A percentile compares a stretch with the other conserved stretches of the same genome.
phyloP scores from a whole-genome alignment of 2,113 vertebrate species.

The Agapornis roseicollis region DNA sequence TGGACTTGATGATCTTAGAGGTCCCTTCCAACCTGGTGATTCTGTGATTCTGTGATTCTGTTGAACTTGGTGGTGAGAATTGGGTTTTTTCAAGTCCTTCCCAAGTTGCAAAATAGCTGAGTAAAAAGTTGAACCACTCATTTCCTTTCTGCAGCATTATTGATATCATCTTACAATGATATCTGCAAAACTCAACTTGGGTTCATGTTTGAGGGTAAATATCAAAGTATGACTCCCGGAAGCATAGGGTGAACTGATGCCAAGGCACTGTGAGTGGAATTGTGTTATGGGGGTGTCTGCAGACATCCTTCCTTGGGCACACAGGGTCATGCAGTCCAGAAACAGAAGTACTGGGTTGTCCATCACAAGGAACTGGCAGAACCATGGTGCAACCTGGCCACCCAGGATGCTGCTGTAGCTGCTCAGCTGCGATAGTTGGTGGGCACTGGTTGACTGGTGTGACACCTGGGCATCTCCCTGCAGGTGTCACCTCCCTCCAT shows the following conservation, averaged over 20 bases:
- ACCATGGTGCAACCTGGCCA: fast-evolving
- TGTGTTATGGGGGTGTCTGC: background rate
- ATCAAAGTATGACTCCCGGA: fast-evolving
- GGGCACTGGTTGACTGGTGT: background rate
- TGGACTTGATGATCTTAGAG: no score
- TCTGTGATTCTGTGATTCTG: no score
- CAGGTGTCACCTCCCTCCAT: background rate
- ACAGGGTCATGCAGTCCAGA: fast-evolving
- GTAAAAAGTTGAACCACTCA: background rate
- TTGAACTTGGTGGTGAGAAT: background rate
- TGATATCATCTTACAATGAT: background rate
- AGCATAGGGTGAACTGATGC: fast-evolving
- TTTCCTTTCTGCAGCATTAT: background rate
- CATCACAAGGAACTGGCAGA: background rate
- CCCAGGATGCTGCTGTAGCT: background rate
- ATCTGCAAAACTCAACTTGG: background rate
- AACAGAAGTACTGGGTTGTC: background rate
- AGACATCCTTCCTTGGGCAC: background rate
- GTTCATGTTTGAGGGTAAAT: background rate
- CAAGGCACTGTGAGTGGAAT: fast-evolving
- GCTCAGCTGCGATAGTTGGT: background rate
- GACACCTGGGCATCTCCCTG: fast-evolving
- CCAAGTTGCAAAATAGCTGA: background rate
- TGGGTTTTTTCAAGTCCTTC: background rate
- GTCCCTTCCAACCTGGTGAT: no score